These are phyloP conservation scores for Takifugu bimaculatus DNA, from an alignment of 2,113 vertebrate species.

Conservation along the genomic window DNA sequence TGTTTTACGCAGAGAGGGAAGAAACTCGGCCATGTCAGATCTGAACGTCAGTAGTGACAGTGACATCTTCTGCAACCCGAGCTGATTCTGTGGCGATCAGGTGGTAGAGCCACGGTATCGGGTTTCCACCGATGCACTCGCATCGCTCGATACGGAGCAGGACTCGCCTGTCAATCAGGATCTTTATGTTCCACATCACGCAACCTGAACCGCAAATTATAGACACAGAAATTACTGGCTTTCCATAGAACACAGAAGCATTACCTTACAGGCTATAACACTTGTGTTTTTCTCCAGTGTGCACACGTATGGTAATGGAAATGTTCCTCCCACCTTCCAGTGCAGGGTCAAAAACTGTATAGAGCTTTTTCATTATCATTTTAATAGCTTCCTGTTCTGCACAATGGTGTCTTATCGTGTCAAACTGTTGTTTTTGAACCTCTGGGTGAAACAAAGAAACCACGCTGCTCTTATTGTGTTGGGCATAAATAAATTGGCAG, in stretches of 20 bases:
- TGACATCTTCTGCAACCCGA: too few relatives aligned
- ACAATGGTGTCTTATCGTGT: conserved; percentile 2
- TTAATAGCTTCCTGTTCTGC: not conserved
- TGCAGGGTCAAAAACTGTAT: conserved; percentile 4
- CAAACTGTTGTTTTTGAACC: conserved; percentile 8
- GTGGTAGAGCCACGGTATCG: too few relatives aligned
- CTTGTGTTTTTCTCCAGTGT: not conserved
- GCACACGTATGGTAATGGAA: not conserved
- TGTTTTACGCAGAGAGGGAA: too few relatives aligned
- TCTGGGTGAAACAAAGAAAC: conserved; percentile 2
- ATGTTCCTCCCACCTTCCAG: not conserved
- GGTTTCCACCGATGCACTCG: too few relatives aligned
- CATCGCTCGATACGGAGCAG: too few relatives aligned
- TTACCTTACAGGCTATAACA: not conserved
- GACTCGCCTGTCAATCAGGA: too few relatives aligned
- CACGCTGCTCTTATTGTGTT: conserved; percentile 6
- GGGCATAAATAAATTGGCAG: conserved; percentile 11
- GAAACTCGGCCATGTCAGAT: too few relatives aligned
- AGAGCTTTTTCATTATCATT: not conserved
- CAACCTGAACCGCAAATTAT: not conserved
- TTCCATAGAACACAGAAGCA: not conserved
- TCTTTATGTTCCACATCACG: not conserved
- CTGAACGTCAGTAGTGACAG: too few relatives aligned
- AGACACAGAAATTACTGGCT: not conserved
- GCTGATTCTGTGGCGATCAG: too few relatives aligned